Conservation (phyloP, 2,113 vertebrate species). For the Speoplatyrhinus poulsoni region DNA sequence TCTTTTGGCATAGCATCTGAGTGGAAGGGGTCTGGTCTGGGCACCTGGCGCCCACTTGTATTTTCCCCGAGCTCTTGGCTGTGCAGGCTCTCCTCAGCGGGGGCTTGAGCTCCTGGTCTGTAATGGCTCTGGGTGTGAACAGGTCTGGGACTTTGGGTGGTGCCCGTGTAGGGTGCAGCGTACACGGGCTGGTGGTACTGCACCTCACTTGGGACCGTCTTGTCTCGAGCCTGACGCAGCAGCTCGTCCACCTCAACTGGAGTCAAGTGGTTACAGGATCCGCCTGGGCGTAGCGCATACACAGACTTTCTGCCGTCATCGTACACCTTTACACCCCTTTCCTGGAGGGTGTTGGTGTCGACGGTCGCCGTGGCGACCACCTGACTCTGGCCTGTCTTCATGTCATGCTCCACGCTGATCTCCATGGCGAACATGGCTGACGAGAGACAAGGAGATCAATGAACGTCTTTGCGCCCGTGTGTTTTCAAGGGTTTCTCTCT, state of each 20-base stretch:
- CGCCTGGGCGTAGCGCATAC: slow-evolving; percentile 78
- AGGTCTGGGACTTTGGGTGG: slow-evolving; percentile 42
- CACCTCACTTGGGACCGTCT: slow-evolving; percentile 79
- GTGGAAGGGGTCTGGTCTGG: slow-evolving; percentile 10
- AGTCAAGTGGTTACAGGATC: slow-evolving; percentile 68
- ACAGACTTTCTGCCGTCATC: slow-evolving; percentile 91
- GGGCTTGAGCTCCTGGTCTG: slow-evolving; percentile 5
- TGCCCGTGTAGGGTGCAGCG: slow-evolving; percentile 78
- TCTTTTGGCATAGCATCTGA: slow-evolving; percentile 5
- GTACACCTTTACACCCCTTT: slow-evolving; percentile 87
- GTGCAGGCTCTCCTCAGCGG: slow-evolving; percentile 3
- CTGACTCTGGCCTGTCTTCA: slow-evolving; percentile 87
- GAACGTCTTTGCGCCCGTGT: neutral
- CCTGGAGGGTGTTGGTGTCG: slow-evolving; percentile 79
- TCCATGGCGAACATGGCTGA: slow-evolving; percentile 93
- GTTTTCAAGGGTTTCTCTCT: neutral
- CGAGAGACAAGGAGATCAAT: slow-evolving; percentile 42
- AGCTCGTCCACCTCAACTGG: slow-evolving; percentile 87
- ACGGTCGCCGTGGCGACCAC: slow-evolving; percentile 89
- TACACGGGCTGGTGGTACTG: slow-evolving; percentile 91
- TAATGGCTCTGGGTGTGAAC: slow-evolving; percentile 63
- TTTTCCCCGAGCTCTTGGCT: neutral
- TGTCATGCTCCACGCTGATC: slow-evolving; percentile 91
- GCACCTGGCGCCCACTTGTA: neutral
- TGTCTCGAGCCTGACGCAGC: slow-evolving; percentile 85